These are phyloP conservation scores for Drosophila pseudotalamancana DNA, from an alignment of 2,888 invertebrate species.

Conservation along the genomic window DNA sequence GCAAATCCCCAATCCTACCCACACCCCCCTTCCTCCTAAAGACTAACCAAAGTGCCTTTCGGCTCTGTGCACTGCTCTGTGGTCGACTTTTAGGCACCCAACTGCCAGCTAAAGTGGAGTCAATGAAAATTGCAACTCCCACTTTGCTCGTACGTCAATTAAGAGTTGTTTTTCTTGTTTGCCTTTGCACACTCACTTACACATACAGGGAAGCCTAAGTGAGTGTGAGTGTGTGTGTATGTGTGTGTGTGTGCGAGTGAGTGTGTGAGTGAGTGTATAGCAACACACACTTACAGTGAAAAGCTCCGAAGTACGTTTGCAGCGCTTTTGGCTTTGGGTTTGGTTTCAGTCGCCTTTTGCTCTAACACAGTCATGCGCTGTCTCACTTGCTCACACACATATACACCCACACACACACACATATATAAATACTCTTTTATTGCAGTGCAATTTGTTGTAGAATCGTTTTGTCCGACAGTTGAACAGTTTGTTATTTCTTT, in stretches of 20 bases:
- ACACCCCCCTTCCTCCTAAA: not conserved
- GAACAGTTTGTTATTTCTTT: slow-evolving; percentile 80
- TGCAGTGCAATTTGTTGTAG: slow-evolving; percentile 82
- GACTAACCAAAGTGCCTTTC: slow-evolving; percentile 11
- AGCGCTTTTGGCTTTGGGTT: slow-evolving; percentile 55
- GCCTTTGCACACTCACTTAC: slow-evolving; percentile 13
- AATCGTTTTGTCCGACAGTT: slow-evolving; percentile 81
- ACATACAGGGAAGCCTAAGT: not conserved
- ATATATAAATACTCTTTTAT: slow-evolving; percentile 67
- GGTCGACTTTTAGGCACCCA: slow-evolving; percentile 51
- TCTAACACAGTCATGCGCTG: slow-evolving; percentile 9
- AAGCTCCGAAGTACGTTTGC: slow-evolving; percentile 55
- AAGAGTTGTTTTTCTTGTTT: slow-evolving; percentile 65
- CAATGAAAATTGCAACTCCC: slow-evolving; percentile 83
- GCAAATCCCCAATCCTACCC: not conserved
- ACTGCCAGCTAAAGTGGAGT: slow-evolving; percentile 80
- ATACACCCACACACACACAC: slow-evolving; percentile 14
- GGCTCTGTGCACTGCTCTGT: slow-evolving; percentile 17
- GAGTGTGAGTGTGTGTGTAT: not conserved
- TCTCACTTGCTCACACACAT: slow-evolving; percentile 20
- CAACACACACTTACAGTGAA: slow-evolving; percentile 28
- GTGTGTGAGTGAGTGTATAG: not conserved
- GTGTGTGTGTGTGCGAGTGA: not conserved
- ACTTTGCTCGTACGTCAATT: slow-evolving; percentile 83
- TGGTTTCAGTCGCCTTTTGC: slow-evolving; percentile 28